Evolutionary conservation across 2,888 invertebrate genomes (phyloP).

Genomic region (Lepetodrilus schrolli): DNA sequence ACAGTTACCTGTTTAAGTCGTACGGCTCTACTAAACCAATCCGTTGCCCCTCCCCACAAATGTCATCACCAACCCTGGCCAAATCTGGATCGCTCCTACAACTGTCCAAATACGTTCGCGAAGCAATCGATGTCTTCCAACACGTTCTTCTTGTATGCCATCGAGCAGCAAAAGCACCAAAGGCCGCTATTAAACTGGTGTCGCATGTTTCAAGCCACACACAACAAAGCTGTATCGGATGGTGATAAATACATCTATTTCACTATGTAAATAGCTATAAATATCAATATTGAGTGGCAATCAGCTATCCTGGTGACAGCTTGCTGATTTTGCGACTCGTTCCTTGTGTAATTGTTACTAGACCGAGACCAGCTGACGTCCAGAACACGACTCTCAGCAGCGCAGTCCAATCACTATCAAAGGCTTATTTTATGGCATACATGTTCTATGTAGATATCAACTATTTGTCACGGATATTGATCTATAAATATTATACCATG

Average conservation of each 20-base stretch:
- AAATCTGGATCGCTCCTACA: not conserved
- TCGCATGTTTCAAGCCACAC: not conserved
- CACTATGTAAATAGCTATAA: conserved; percentile 9
- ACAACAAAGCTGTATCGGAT: conserved; percentile 1
- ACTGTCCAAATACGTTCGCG: not conserved
- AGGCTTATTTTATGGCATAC: too few species aligned
- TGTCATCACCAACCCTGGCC: not conserved
- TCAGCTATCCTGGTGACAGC: not conserved
- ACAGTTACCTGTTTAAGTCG: too few species aligned
- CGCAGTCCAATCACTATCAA: too few species aligned
- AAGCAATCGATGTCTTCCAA: not conserved
- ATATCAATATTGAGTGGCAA: not conserved
- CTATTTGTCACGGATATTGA: too few species aligned
- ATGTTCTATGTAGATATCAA: too few species aligned
- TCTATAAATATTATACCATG: too few species aligned
- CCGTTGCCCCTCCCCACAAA: not conserved
- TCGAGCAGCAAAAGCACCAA: not conserved
- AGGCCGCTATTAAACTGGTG: not conserved
- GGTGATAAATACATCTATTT: not conserved
- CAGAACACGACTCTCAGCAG: not conserved
- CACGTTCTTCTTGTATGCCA: not conserved
- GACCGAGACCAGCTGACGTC: not conserved
- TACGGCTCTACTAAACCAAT: not conserved
- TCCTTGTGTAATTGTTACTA: not conserved
- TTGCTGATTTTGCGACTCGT: not conserved